These are phyloP conservation scores for Saiga tatarica DNA, from an alignment of 2,113 vertebrate genomes.

Conservation along the genomic window DNA sequence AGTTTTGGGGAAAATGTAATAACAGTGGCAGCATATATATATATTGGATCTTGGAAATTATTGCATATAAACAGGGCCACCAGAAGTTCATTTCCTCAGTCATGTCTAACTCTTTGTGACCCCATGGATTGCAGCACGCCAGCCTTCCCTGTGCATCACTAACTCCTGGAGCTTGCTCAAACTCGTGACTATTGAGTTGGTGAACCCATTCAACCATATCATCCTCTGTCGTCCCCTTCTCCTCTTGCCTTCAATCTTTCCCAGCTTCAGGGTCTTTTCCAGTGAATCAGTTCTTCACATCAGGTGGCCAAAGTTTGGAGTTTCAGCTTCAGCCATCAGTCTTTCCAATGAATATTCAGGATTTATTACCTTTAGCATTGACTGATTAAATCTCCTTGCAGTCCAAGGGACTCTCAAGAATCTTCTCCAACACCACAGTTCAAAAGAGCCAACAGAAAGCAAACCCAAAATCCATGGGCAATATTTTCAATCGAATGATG, in stretches of 20 bases:
- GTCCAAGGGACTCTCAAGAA: neutral
- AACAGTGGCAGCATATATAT: neutral
- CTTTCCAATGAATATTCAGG: neutral
- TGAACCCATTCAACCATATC: neutral
- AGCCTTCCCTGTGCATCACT: neutral
- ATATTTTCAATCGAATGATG: neutral
- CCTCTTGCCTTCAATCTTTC: neutral
- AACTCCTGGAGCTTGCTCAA: neutral
- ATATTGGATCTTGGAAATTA: neutral
- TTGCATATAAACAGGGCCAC: neutral
- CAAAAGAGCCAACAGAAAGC: neutral
- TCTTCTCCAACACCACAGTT: neutral
- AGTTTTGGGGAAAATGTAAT: neutral
- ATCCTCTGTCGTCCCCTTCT: neutral
- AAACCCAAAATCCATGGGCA: neutral
- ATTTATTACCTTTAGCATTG: neutral
- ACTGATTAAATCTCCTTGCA: neutral
- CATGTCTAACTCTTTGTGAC: neutral
- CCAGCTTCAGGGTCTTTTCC: neutral
- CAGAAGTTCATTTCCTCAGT: neutral
- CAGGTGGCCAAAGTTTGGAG: neutral
- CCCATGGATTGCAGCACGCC: accelerated
- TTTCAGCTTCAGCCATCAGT: neutral
- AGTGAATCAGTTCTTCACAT: neutral
- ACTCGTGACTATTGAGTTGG: accelerated